phyloP scores from a whole-genome alignment of 2,888 invertebrate genomes.

The Zelleria hepariella region DNA sequence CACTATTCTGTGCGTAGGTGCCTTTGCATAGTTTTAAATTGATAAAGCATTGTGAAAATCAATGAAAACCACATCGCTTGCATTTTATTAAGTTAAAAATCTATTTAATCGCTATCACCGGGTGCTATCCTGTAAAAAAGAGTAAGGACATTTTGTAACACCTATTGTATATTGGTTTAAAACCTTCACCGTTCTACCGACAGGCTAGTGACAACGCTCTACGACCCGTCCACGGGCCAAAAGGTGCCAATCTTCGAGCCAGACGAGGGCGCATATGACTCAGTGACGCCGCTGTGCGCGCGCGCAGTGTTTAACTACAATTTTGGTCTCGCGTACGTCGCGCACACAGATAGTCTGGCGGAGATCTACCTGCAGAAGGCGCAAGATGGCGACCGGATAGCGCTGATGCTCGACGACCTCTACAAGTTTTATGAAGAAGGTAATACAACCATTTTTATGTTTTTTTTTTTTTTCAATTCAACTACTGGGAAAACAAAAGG shows the following conservation, averaged over 20 bases:
- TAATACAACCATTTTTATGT: slow-evolving; percentile 13
- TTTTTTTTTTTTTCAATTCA: too few relatives aligned
- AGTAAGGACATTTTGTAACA: too few relatives aligned
- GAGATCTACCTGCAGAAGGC: slow-evolving; percentile 76
- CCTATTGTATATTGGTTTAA: too few relatives aligned
- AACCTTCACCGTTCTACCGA: too few relatives aligned
- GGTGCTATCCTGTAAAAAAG: too few relatives aligned
- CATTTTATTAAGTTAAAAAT: too few relatives aligned
- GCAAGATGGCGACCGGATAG: slow-evolving; percentile 58
- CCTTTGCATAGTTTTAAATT: too few relatives aligned
- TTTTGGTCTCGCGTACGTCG: slow-evolving; percentile 71
- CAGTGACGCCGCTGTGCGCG: slow-evolving; percentile 70
- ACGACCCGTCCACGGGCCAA: slow-evolving; percentile 58
- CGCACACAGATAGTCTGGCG: slow-evolving; percentile 70
- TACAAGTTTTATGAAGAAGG: slow-evolving; percentile 69
- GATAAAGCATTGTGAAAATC: too few relatives aligned
- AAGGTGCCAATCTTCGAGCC: slow-evolving; percentile 65
- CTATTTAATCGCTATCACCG: too few relatives aligned
- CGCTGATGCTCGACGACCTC: slow-evolving; percentile 70
- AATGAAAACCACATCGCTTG: too few relatives aligned
- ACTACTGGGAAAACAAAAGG: too few relatives aligned
- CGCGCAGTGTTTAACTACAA: slow-evolving; percentile 74
- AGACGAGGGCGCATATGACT: slow-evolving; percentile 67
- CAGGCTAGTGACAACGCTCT: slow-evolving; percentile 78
- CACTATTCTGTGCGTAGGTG: too few relatives aligned